These are phyloP conservation scores for Euspilapteryx auroguttella DNA, from an alignment of 2,888 invertebrate species.

Conservation along the genomic window DNA sequence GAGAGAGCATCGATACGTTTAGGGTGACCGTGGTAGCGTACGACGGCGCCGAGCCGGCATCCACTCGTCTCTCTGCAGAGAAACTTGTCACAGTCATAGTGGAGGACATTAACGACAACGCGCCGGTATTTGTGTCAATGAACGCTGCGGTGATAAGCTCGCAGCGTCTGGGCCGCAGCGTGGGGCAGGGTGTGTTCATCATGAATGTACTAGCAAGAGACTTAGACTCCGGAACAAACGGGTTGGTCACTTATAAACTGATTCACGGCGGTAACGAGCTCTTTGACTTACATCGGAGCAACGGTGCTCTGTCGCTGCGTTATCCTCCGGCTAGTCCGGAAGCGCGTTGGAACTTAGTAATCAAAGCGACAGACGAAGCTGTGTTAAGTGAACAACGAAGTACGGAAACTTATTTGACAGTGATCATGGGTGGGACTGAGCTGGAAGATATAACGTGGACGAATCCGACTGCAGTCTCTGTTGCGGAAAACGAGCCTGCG, in stretches of 20 bases:
- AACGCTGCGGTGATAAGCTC: slow-evolving; percentile 82
- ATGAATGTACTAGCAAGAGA: slow-evolving; percentile 84
- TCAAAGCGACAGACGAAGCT: slow-evolving; percentile 91
- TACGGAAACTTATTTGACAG: slow-evolving; percentile 83
- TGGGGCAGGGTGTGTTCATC: slow-evolving; percentile 66
- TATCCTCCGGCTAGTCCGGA: slow-evolving; percentile 64
- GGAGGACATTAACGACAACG: slow-evolving; percentile 92
- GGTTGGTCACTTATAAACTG: slow-evolving; percentile 87
- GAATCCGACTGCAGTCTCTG: slow-evolving; percentile 72
- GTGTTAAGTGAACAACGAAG: slow-evolving; percentile 86
- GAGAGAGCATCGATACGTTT: slow-evolving; percentile 88
- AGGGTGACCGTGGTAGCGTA: slow-evolving; percentile 87
- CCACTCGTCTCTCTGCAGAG: slow-evolving; percentile 78
- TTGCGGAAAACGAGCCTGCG: slow-evolving; percentile 86
- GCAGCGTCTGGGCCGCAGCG: slow-evolving; percentile 42
- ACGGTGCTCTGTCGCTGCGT: slow-evolving; percentile 71
- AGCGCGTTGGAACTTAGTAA: slow-evolving; percentile 77
- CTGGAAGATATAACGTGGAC: slow-evolving; percentile 63
- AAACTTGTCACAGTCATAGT: slow-evolving; percentile 91
- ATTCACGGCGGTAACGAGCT: slow-evolving; percentile 76
- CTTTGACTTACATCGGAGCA: slow-evolving; percentile 79
- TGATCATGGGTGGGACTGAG: slow-evolving; percentile 70
- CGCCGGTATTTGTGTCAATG: slow-evolving; percentile 89
- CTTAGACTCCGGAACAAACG: slow-evolving; percentile 89
- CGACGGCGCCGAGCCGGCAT: slow-evolving; percentile 79